These are phyloP conservation scores for Austrolebias charrua DNA, from an alignment of 2,797 vertebrate species.

Conservation along the genomic window DNA sequence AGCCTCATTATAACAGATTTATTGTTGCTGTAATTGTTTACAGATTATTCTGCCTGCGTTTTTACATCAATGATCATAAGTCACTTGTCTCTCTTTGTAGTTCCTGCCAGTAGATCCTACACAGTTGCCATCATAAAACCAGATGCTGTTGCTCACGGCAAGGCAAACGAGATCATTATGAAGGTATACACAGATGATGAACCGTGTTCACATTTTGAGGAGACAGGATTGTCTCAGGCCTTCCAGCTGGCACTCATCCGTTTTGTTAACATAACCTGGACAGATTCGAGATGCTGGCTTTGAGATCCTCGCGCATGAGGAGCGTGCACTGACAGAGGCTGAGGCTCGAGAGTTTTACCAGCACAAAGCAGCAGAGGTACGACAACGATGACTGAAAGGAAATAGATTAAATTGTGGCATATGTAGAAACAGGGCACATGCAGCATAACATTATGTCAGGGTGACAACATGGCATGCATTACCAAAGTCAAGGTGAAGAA, in stretches of 20 bases:
- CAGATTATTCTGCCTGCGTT: slow-evolving; percentile 15
- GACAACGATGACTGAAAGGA: background rate
- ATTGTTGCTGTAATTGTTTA: slow-evolving; percentile 10
- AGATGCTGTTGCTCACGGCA: slow-evolving; percentile 86
- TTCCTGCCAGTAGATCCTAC: slow-evolving; percentile 77
- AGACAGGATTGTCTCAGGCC: slow-evolving; percentile 29
- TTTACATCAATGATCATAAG: slow-evolving; percentile 17
- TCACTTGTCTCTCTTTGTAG: slow-evolving; percentile 61
- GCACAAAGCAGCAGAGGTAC: slow-evolving; percentile 82
- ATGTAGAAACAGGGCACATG: background rate
- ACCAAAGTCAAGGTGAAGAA: slow-evolving; percentile 8
- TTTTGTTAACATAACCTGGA: slow-evolving; percentile 32
- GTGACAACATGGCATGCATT: background rate
- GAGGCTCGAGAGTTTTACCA: slow-evolving; percentile 85
- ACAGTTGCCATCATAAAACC: slow-evolving; percentile 90
- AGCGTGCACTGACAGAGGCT: slow-evolving; percentile 77
- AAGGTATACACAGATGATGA: slow-evolving; percentile 81
- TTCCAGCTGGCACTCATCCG: slow-evolving; percentile 42
- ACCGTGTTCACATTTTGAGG: slow-evolving; percentile 28
- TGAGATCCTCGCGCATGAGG: slow-evolving; percentile 83
- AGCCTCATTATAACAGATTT: background rate
- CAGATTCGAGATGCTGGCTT: slow-evolving; percentile 89
- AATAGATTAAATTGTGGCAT: background rate
- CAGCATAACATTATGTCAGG: background rate
- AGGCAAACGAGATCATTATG: slow-evolving; percentile 86